Base-by-base conservation (phyloP, 2,113 vertebrate species). In the Martes martes region DNA sequence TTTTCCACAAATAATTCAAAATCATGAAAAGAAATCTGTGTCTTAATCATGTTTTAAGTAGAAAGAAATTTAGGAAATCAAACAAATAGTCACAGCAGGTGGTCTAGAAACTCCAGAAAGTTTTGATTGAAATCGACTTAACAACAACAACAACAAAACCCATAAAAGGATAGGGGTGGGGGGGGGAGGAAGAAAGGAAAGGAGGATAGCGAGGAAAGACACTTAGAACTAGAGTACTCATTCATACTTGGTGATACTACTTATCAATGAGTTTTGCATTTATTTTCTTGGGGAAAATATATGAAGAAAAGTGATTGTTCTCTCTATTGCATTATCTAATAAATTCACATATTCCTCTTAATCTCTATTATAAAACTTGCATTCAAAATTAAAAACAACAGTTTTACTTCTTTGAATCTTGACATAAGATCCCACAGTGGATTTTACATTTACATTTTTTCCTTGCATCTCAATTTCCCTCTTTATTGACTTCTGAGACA, bases 1-100 rank as follows among this genome's bases (percentile, higher is more conserved):
- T 76, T 95, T 94, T 59, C 47, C 79, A 89, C 23, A 94, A 95
- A 76, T 93, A 96, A 82, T 89, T 92, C 47, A 93, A 96, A 95
- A 84, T 86, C 8, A n/a, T 50, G 87, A 39, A 85, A 93, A 80
- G 39, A 82, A 96, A 87, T 89, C 57, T n/a, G 23, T 15, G 69
- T 14, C 45, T 47, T 92, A 93, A 83, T 86, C 45, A 85, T 33
- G 19, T 91, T 96, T 94, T 86, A 79, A 91, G 55, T 57, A 92
- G 11, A 91, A 57, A 92, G 67, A 94, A 91, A 94, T 31, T 89
- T 80, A 52, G 45, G 4, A 91, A 83, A 59, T 52, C 45, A 89
- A 87, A 92, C 19, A 85, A 87, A 92, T 15, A 59, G 3, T 50
- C 47, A 93, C 26, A 91, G 33, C 7, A 86, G 39, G 39, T 92